phyloP scores from a whole-genome alignment of 2,888 invertebrate species.

The Spisula solida region DNA sequence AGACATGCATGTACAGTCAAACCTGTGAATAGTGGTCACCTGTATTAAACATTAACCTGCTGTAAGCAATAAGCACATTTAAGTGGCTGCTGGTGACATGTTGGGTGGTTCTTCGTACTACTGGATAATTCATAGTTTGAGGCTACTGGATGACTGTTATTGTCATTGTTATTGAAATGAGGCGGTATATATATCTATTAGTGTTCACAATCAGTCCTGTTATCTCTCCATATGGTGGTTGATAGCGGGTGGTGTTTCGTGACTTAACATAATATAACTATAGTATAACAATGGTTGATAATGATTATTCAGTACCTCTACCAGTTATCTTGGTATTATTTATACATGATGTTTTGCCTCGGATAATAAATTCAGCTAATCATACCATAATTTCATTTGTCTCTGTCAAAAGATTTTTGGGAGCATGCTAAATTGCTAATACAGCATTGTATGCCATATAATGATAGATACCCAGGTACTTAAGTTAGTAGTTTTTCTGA shows the following conservation, averaged over 20 bases:
- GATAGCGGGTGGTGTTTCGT: slow-evolving; percentile 1
- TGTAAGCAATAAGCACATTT: too few relatives aligned
- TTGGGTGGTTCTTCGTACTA: too few relatives aligned
- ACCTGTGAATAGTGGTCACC: too few relatives aligned
- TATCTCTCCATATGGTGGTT: background rate
- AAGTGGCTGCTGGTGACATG: too few relatives aligned
- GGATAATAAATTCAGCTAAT: background rate
- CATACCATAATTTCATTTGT: slow-evolving; percentile 9
- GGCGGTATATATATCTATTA: background rate
- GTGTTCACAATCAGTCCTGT: background rate
- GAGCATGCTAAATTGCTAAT: background rate
- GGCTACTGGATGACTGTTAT: too few relatives aligned
- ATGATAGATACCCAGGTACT: background rate
- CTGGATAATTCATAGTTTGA: too few relatives aligned
- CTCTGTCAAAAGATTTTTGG: background rate
- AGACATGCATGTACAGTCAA: too few relatives aligned
- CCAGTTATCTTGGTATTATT: background rate
- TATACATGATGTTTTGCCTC: background rate
- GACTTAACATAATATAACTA: slow-evolving; percentile 2
- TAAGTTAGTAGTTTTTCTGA: background rate
- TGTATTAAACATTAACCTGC: too few relatives aligned
- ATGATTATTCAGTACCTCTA: background rate
- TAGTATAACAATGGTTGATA: background rate
- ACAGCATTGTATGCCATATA: background rate
- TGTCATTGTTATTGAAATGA: background rate